phyloP scores from a whole-genome alignment of 2,888 invertebrate species.

The Dolichopus griseipennis region DNA sequence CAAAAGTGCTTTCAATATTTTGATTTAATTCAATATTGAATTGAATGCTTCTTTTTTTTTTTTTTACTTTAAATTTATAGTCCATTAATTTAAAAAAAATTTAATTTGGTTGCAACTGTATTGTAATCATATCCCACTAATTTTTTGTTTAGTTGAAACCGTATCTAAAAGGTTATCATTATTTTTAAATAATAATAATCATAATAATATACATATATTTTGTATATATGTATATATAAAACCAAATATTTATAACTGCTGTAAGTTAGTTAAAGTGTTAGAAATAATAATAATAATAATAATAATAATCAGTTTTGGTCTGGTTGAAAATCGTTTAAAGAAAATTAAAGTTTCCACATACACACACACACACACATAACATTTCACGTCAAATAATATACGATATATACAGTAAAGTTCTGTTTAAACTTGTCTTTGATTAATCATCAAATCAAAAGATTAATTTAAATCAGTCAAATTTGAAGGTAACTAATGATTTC shows the following conservation, averaged over 20 bases:
- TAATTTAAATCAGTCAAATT: conserved; percentile 45
- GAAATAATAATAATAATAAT: not conserved
- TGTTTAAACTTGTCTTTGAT: not conserved
- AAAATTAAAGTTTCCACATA: not conserved
- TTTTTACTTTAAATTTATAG: no score
- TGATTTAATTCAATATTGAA: not conserved
- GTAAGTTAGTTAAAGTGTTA: conserved; percentile 3
- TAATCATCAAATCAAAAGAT: conserved; percentile 37
- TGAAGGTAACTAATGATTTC: conserved; percentile 45
- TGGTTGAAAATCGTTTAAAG: not conserved
- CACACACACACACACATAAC: no score
- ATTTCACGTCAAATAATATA: conserved; percentile 19
- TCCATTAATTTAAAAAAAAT: not conserved
- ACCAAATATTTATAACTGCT: not conserved
- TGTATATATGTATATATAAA: not conserved
- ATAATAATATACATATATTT: not conserved
- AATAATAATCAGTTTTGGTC: not conserved
- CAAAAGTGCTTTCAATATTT: not conserved
- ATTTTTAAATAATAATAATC: not conserved
- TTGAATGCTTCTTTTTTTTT: not conserved
- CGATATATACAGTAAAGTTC: not conserved
- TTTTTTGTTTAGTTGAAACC: not conserved
- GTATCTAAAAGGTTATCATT: not conserved
- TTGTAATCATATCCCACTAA: not conserved
- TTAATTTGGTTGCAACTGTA: not conserved